Conservation (phyloP, 2,888 invertebrate species). For the Amiota mariae region DNA sequence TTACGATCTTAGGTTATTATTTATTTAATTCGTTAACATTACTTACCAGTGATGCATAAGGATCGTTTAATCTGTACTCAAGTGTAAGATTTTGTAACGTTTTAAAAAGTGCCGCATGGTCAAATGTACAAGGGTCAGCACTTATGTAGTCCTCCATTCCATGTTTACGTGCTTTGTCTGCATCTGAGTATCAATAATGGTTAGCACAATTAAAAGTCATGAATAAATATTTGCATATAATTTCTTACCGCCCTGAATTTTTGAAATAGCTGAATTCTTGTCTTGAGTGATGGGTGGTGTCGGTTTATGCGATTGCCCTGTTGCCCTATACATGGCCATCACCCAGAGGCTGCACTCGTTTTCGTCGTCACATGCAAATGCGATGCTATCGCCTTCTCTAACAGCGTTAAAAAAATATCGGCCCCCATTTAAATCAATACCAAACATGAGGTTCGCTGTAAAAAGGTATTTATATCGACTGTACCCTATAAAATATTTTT, state of each 20-base stretch:
- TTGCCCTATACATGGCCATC: conserved; percentile 99
- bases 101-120: conserved; percentile 94
- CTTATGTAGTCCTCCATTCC: conserved; percentile 99
- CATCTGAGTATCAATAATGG: conserved; percentile 54
- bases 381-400: conserved; percentile 96
- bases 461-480: not conserved
- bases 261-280: conserved; percentile 89
- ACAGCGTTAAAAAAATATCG: conserved; percentile 99
- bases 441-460: conserved; percentile 92
- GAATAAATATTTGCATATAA: not conserved
- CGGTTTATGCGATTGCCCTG: conserved; percentile 99
- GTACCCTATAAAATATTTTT: not conserved
- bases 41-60: conserved; percentile 95
- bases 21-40: too few relatives aligned
- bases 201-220: not conserved
- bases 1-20: too few relatives aligned
- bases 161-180: conserved; percentile 91
- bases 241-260: conserved; percentile 83
- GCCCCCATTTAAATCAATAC: conserved; percentile 93
- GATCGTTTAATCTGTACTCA: conserved; percentile 96
- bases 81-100: conserved; percentile 93
- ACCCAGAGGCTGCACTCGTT: conserved; percentile 99
- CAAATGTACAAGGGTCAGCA: conserved; percentile 98
- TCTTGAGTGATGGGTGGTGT: conserved; percentile 92
- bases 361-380: conserved; percentile 97